Evolutionary conservation across 1,140 invertebrate genomes (phyloP).

Genomic region (Drosophila ambigua): DNA sequence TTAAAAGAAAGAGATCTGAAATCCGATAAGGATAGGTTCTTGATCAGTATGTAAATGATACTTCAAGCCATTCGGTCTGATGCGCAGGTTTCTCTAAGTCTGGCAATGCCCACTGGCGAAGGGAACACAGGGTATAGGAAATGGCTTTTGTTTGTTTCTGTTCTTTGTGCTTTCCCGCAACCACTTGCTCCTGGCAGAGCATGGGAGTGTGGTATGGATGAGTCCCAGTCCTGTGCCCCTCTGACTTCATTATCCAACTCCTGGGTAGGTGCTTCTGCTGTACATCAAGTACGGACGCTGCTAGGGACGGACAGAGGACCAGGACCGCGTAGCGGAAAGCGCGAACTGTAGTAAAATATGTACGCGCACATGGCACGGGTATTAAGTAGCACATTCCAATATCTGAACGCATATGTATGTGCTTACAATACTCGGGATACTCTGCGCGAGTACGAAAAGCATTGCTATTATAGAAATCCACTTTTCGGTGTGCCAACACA

Average conservation of each 20-base stretch:
- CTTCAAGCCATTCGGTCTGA: too few species aligned
- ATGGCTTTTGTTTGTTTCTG: slow-evolving; percentile 57
- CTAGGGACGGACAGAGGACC: too few species aligned
- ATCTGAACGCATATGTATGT: slow-evolving; percentile 14
- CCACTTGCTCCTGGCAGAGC: slow-evolving; percentile 48
- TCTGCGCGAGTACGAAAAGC: background rate
- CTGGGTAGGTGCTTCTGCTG: slow-evolving; percentile 49
- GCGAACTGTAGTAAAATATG: too few species aligned
- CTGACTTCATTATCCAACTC: slow-evolving; percentile 59
- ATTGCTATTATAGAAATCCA: slow-evolving; percentile 56
- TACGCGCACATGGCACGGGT: too few species aligned
- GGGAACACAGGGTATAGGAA: background rate
- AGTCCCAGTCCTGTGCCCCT: slow-evolving; percentile 13
- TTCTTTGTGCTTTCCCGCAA: slow-evolving; percentile 60
- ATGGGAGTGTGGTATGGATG: slow-evolving; percentile 14
- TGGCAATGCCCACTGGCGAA: too few species aligned
- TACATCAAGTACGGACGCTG: background rate
- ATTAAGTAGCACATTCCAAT: too few species aligned
- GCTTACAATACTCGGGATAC: slow-evolving; percentile 6
- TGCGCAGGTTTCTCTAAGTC: too few species aligned
- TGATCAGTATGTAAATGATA: too few species aligned
- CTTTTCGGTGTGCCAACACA: slow-evolving; percentile 37
- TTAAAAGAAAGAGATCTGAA: too few species aligned
- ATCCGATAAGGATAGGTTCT: too few species aligned
- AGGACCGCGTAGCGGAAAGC: too few species aligned